A percentile compares a stretch with the other conserved stretches of the same genome.
phyloP scores from a whole-genome alignment of 2,113 vertebrate species.

The Ranitomeya variabilis region DNA sequence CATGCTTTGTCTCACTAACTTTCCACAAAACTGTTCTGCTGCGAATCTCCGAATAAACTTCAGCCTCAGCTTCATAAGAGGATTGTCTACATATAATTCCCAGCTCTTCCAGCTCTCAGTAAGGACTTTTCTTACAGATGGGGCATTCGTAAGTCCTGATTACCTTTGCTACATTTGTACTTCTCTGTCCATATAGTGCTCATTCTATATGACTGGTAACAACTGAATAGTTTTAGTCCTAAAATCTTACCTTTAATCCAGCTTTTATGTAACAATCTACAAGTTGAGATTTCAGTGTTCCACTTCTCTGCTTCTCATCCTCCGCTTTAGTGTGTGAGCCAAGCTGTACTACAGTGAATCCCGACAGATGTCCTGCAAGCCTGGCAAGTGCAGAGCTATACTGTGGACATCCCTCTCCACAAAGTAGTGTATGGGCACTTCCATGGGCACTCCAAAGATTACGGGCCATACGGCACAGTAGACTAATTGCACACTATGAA shows the following conservation, averaged over 20 bases:
- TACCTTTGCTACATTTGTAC: not conserved
- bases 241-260: slow-evolving; percentile 48
- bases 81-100: no score
- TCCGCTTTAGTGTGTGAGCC: slow-evolving; percentile 13
- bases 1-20: no score
- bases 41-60: no score
- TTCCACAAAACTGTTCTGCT: no score
- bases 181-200: not conserved
- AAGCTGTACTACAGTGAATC: slow-evolving; percentile 45
- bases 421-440: slow-evolving; percentile 55
- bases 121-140: no score
- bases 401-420: slow-evolving; percentile 54
- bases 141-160: no score
- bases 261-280: slow-evolving; percentile 51
- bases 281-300: slow-evolving; percentile 40
- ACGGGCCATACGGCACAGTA: slow-evolving; percentile 50
- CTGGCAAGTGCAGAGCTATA: slow-evolving; percentile 17
- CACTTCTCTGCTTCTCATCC: slow-evolving; percentile 1
- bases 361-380: slow-evolving; percentile 54
- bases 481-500: slow-evolving; percentile 44
- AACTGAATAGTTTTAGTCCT: not conserved
- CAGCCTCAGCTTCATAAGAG: no score
- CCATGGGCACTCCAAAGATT: slow-evolving; percentile 42
- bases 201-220: not conserved
- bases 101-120: no score